A percentile compares a stretch with the other conserved stretches of the same genome.
phyloP scores from a whole-genome alignment of 1,140 invertebrate genomes.

The Brachionus asplanchnoidis region DNA sequence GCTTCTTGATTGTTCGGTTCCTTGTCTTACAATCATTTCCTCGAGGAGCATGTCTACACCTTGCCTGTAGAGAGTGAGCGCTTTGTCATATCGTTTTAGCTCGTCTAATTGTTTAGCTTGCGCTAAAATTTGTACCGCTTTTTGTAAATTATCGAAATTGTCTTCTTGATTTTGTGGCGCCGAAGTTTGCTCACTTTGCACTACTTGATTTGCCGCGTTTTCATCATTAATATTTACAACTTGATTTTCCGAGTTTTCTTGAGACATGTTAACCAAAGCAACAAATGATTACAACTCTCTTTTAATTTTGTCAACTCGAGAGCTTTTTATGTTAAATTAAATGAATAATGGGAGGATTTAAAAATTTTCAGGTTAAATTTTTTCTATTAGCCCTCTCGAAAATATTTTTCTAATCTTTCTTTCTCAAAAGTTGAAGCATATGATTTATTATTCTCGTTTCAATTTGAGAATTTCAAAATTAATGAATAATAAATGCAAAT shows the following conservation, averaged over 20 bases:
- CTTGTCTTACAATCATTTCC: conserved; percentile 34
- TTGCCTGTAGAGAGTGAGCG: conserved; percentile 19
- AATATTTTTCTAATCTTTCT: background rate
- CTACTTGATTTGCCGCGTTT: background rate
- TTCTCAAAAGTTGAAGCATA: background rate
- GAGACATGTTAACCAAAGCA: background rate
- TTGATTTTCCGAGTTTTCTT: conserved; percentile 1
- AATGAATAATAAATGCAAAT: conserved; percentile 14
- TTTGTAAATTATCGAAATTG: conserved; percentile 38
- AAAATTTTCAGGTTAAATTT: background rate
- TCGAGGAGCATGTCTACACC: conserved; percentile 41
- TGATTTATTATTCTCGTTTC: background rate
- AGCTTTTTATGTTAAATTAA: background rate
- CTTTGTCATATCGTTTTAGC: background rate
- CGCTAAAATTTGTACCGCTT: conserved; percentile 32
- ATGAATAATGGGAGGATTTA: background rate
- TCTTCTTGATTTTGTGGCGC: background rate
- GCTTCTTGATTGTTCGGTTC: conserved; percentile 40
- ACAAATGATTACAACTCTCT: background rate
- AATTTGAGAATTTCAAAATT: background rate
- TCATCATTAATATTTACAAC: background rate
- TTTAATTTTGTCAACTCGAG: background rate
- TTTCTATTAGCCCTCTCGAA: background rate
- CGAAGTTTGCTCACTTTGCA: background rate
- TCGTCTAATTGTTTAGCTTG: conserved; percentile 37